Base-by-base conservation (phyloP, 2,797 vertebrate species). In the Phoxinus dragarum region DNA sequence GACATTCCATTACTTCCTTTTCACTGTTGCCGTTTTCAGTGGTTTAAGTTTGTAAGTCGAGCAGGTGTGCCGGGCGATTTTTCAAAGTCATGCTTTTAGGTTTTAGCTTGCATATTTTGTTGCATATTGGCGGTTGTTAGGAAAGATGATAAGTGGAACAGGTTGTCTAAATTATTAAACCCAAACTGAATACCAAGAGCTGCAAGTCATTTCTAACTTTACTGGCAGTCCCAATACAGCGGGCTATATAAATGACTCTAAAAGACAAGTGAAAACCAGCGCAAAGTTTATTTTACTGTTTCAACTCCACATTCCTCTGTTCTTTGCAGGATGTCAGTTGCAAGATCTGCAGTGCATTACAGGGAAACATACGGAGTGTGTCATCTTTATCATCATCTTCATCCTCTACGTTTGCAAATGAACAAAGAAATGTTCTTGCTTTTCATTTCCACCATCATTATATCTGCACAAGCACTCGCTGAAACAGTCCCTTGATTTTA, bases 231-330 rank as follows among this genome's bases (percentile, higher is more conserved):
- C 27, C 49, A 71, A 47, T n/a, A 44, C 82, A 84, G 82, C 38
- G 27, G 71, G 14, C 36, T 69, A 17, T 69, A 78, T 69, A 84
- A 84, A 78, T 69, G 73, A 76, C 82, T 77, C 38, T 34, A 44
- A 77, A 71, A 27, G 47, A 84, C 66, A 78, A 67, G 68, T 56
- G 54, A 86, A 84, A 78, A 56, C 81, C 82, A 54, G 40, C 67
- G 86, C 82, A 80, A 84, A 85, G 86, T 89, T 89, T 85, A 85
- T 86, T 81, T 88, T 82, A 84, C 73, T 73, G 23, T 80, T 82
- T 82, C 81, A 86, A 54, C 68, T 71, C 64, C 17, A 40, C 81
- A 79, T 84, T 74, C 64, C 19, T 69, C 36, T 56, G 64, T 40
- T 42, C 11, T 40, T 66, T 67, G 54, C 40, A 64, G 54, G 38